phyloP scores from a whole-genome alignment of 2,113 vertebrate genomes.

The Melozone crissalis region DNA sequence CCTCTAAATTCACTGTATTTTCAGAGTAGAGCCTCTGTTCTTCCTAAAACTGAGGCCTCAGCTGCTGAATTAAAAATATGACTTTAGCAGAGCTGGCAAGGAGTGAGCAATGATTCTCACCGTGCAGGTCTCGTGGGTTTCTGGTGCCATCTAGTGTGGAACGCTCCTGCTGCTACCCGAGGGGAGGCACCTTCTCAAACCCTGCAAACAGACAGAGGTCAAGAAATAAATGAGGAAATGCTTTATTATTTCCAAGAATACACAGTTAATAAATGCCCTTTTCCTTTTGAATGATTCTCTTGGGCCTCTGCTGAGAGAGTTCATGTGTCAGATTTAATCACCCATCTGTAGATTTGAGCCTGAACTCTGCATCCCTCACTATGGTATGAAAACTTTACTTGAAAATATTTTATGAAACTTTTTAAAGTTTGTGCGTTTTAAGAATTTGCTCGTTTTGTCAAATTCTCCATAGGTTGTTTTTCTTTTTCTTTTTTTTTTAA shows the following conservation, averaged over 20 bases:
- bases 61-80: background rate
- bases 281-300: background rate
- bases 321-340: background rate
- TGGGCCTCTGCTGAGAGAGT: background rate
- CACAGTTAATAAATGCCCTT: rapidly evolving
- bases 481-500: background rate
- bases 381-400: background rate
- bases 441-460: background rate
- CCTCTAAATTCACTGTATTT: background rate
- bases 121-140: background rate
- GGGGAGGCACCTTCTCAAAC: background rate
- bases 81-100: background rate
- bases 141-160: conserved; percentile 75
- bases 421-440: background rate
- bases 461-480: rapidly evolving
- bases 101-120: background rate
- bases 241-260: background rate
- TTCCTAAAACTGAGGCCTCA: background rate
- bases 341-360: background rate
- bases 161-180: background rate
- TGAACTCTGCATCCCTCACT: background rate
- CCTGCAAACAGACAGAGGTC: background rate
- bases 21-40: background rate
- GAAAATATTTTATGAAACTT: background rate
- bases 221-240: background rate